Evolutionary conservation across 2,888 invertebrate species (phyloP), one percentile per base, ranked within the genome.

Genomic region (Meteorus cinctellus): DNA sequence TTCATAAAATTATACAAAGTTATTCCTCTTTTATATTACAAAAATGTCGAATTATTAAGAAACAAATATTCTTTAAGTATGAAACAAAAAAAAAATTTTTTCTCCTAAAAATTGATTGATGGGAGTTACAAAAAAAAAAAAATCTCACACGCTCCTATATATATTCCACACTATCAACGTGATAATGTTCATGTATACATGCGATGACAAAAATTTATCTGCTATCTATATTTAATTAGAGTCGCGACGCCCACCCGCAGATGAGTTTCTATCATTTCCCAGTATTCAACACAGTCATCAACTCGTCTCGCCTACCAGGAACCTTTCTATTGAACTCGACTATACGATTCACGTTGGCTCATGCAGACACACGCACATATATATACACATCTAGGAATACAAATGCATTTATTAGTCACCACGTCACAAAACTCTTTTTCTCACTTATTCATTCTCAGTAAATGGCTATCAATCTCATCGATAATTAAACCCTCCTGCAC

Each of bases 201-300:
- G 19, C n/a, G n/a, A 19, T 55, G 55, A 55, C 55, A 55, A 55
- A 41, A 55, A 55, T 55, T 55, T 55, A 55, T 55, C 55, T 55
- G n/a, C 55, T 55, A 55, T 55, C 55, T 55, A 19, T 24, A 55
- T 55, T 55, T 63, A 63, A 72, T 72, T 72, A 63, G 65, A 48
- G 48, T 41, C 67, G 65, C 59, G 73, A 66, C 67, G 59, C 24
- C 73, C 36, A 62, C 73, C 66, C 67, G 59, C 66, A 51, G 12
- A 55, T 59, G 66, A 55, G n/a, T 67, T 55, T 59, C 59, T 55
- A 45, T 55, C 48, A 34, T 65, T 48, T 72, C 34, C 14, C 29
- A 72, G 62, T 31, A 72, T 72, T 72, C 41, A 41, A 63, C 74
- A n/a, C 55, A 69, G 69, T 69, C 69, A 65, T 70, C 69, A 55